Percentiles rank a stretch among this genome's conserved stretches.
phyloP scores from a whole-genome alignment of 2,113 vertebrate genomes.

The Boulengeromyrus knoepffleri region DNA sequence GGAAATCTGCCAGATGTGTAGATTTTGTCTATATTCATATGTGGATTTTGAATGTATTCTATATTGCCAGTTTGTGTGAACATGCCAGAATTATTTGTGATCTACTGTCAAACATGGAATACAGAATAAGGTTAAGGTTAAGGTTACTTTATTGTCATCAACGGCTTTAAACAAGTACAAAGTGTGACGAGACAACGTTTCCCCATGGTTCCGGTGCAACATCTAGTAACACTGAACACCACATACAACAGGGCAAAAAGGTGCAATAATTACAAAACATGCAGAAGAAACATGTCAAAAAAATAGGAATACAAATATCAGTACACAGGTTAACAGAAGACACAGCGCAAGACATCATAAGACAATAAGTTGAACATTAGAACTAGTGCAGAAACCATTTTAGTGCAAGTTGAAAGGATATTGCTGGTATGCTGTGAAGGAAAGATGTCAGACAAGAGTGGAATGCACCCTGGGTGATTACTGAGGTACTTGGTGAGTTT shows the following conservation, averaged over 20 bases:
- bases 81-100: background rate
- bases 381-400: background rate
- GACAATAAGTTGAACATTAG: background rate
- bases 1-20: no score
- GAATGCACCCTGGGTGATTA: background rate
- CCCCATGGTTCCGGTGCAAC: no score
- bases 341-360: background rate
- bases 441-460: background rate
- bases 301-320: background rate
- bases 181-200: no score
- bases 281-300: background rate
- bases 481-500: background rate
- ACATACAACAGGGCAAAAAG: no score
- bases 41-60: no score
- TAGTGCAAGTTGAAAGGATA: no score
- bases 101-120: background rate
- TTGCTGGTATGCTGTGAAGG: no score
- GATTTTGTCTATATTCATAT: no score
- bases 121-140: background rate
- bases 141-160: no score
- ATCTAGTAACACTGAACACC: no score
- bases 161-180: no score
- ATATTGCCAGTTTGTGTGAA: no score
- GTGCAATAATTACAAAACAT: background rate
- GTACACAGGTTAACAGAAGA: background rate